A percentile compares a stretch with the other conserved stretches of the same genome.
Evolutionary conservation across 2,113 vertebrate species (phyloP).

Genomic region (Chauna torquata): DNA sequence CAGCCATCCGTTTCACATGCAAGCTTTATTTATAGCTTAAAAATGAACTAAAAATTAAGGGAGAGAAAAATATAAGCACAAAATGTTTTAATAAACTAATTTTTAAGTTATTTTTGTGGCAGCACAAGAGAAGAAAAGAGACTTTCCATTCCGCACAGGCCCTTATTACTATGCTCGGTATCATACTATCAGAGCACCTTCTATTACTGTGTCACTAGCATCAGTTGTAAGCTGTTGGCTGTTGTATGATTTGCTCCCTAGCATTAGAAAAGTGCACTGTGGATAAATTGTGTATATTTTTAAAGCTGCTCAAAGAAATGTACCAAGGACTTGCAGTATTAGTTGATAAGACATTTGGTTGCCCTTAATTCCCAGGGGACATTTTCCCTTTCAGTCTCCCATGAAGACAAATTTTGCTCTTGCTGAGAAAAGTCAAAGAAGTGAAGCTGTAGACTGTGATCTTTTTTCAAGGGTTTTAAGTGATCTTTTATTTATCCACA

Average conservation of each 20-base stretch:
- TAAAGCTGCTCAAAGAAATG: not conserved
- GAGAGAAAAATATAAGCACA: not conserved
- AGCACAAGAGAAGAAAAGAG: not conserved
- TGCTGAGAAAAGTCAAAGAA: not conserved
- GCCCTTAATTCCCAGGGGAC: not conserved
- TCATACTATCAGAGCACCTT: not conserved
- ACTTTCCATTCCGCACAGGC: not conserved
- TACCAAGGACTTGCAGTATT: not conserved
- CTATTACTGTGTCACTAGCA: not conserved
- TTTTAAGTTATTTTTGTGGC: not conserved
- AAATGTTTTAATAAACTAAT: not conserved
- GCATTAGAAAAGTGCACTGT: not conserved
- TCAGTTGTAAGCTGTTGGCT: not conserved
- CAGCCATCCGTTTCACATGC: not conserved
- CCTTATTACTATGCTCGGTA: not conserved
- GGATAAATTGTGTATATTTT: not conserved
- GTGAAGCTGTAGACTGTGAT: not conserved
- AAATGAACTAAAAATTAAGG: constrained; percentile 6
- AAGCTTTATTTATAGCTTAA: not conserved
- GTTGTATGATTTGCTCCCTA: not conserved
- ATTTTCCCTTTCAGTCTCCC: not conserved
- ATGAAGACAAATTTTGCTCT: not conserved
- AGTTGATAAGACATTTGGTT: not conserved
- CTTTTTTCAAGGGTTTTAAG: not conserved
- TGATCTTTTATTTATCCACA: not conserved